phyloP scores from a whole-genome alignment of 2,113 vertebrate species.

The Natator depressus region DNA sequence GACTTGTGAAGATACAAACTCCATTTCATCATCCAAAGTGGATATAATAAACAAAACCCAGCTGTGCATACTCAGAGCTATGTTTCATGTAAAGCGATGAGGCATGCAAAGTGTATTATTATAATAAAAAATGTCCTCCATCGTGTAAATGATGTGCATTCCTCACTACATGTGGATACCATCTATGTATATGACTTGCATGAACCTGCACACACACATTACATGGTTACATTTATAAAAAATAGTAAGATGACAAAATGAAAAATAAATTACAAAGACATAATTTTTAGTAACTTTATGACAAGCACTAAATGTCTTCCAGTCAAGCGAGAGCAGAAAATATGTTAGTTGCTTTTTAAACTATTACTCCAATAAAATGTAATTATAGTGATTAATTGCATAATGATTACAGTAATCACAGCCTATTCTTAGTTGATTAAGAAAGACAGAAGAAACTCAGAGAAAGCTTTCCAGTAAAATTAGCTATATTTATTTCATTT shows the following conservation, averaged over 20 bases:
- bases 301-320: slow-evolving; percentile 70
- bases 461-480: slow-evolving; percentile 57
- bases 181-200: not conserved
- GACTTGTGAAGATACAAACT: not conserved
- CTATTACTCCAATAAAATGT: slow-evolving; percentile 76
- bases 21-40: not conserved
- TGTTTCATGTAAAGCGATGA: not conserved
- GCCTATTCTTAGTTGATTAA: slow-evolving; percentile 79
- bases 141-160: not conserved
- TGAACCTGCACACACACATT: not conserved
- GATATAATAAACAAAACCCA: not conserved
- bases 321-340: slow-evolving; percentile 69
- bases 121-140: not conserved
- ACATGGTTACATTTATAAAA: not conserved
- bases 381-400: slow-evolving; percentile 81
- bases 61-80: not conserved
- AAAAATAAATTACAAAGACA: slow-evolving; percentile 56
- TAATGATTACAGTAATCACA: slow-evolving; percentile 78
- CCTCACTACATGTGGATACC: not conserved
- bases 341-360: slow-evolving; percentile 74
- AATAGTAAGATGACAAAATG: slow-evolving; percentile 20
- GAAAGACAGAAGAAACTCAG: slow-evolving; percentile 72
- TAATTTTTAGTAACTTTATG: slow-evolving; percentile 68
- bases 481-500: slow-evolving; percentile 70
- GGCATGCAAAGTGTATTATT: not conserved